Percentiles rank a stretch among this genome's conserved stretches.
Conservation (phyloP, 2,797 vertebrate species). For the Anomalospiza imberbis region DNA sequence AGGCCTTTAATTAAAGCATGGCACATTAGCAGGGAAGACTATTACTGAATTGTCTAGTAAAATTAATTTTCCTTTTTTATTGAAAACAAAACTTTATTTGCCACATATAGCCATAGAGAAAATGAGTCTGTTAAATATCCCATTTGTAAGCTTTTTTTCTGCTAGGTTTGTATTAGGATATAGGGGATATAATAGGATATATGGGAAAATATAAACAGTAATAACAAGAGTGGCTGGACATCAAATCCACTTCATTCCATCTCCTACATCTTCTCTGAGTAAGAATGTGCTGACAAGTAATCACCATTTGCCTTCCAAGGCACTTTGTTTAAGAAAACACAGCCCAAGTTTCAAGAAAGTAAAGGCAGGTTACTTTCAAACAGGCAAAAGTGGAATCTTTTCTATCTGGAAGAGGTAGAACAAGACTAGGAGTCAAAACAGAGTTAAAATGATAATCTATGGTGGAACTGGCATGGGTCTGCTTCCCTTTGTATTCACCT, state of each 20-base stretch:
- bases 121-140: not conserved
- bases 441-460: not conserved
- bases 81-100: not conserved
- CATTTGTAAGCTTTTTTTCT: not conserved
- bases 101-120: not conserved
- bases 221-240: not conserved
- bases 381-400: not conserved
- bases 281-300: not conserved
- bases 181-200: no score
- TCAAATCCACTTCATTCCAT: not conserved
- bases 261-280: not conserved
- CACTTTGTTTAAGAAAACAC: not conserved
- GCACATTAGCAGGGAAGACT: not conserved
- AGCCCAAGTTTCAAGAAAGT: not conserved
- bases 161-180: not conserved
- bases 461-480: not conserved
- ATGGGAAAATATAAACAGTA: not conserved
- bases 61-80: not conserved
- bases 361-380: not conserved
- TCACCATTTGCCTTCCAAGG: not conserved
- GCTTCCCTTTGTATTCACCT: not conserved
- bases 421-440: not conserved
- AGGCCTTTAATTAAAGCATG: not conserved
- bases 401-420: not conserved
- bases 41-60: not conserved